A percentile compares a stretch with the other conserved stretches of the same genome.
Evolutionary conservation across 1,140 invertebrate species (phyloP).

Genomic region (Rhynchophorus ferrugineus): DNA sequence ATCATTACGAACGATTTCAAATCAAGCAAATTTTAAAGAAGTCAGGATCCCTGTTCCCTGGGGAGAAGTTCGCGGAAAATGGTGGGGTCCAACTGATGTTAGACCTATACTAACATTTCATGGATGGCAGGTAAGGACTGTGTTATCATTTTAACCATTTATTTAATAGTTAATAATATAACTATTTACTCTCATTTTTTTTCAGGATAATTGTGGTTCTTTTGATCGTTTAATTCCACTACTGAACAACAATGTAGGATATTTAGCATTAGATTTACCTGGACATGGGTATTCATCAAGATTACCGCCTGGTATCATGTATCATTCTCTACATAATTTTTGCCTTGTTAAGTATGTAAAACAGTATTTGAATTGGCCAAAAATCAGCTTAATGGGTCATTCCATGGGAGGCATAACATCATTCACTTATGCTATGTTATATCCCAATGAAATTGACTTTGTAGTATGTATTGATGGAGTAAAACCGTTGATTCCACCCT

Average conservation of each 20-base stretch:
- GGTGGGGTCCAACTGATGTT: background rate
- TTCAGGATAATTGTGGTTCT: conserved; percentile 60
- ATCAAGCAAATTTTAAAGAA: background rate
- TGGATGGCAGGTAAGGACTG: background rate
- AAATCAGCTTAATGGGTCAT: conserved; percentile 58
- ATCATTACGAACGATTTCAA: background rate
- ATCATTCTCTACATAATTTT: conserved; percentile 50
- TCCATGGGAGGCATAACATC: conserved; percentile 51
- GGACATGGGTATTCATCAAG: conserved; percentile 65
- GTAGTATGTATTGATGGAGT: conserved; percentile 55
- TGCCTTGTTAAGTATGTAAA: conserved; percentile 49
- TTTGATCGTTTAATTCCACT: conserved; percentile 61
- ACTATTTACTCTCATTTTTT: conserved; percentile 3
- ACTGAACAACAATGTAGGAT: conserved; percentile 48
- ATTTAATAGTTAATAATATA: too few relatives aligned
- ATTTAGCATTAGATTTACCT: conserved; percentile 61
- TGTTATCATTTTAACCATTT: too few relatives aligned
- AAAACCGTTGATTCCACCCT: conserved; percentile 34
- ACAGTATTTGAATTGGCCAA: conserved; percentile 61
- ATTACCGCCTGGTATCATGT: conserved; percentile 53
- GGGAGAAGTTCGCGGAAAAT: background rate
- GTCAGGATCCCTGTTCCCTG: background rate
- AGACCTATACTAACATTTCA: background rate
- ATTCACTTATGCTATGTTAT: conserved; percentile 50
- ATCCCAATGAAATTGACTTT: conserved; percentile 52